A percentile compares a stretch with the other conserved stretches of the same genome.
Conservation (phyloP, 2,888 invertebrate species). For the Drosophila antonietae region DNA sequence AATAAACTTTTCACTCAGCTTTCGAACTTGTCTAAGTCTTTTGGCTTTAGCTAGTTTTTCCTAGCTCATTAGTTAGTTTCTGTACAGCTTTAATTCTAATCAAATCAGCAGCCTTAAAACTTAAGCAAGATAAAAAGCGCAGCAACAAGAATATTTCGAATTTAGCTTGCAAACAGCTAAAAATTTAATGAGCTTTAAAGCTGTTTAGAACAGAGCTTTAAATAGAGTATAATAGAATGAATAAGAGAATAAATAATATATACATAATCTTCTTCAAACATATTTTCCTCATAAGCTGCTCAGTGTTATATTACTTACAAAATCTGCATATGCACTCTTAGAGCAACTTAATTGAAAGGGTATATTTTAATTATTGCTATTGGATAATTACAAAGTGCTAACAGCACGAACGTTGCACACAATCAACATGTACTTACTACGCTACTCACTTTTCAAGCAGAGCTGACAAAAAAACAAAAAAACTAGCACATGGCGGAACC, state of each 20-base stretch:
- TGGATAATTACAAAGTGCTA: conserved; percentile 3
- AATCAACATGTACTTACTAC: not conserved
- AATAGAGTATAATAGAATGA: not conserved
- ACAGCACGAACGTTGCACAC: not conserved
- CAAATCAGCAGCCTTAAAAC: no score
- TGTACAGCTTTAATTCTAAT: not conserved
- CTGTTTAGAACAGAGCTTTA: not conserved
- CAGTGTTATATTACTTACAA: no score
- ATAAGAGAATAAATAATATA: no score
- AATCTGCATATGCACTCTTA: not conserved
- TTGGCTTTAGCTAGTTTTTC: no score
- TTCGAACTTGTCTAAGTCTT: no score
- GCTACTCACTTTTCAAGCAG: not conserved
- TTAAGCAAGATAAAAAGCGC: no score
- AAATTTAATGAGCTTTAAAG: not conserved
- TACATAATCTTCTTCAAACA: not conserved
- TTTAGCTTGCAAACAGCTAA: not conserved
- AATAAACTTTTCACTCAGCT: no score
- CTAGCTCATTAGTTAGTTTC: no score
- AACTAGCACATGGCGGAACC: not conserved
- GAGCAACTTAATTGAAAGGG: not conserved
- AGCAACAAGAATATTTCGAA: no score
- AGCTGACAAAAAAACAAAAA: not conserved
- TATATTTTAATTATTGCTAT: conserved; percentile 5
- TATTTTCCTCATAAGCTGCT: not conserved